Evolutionary conservation across 1,140 invertebrate species (phyloP).

Genomic region (Nasonia vitripennis): DNA sequence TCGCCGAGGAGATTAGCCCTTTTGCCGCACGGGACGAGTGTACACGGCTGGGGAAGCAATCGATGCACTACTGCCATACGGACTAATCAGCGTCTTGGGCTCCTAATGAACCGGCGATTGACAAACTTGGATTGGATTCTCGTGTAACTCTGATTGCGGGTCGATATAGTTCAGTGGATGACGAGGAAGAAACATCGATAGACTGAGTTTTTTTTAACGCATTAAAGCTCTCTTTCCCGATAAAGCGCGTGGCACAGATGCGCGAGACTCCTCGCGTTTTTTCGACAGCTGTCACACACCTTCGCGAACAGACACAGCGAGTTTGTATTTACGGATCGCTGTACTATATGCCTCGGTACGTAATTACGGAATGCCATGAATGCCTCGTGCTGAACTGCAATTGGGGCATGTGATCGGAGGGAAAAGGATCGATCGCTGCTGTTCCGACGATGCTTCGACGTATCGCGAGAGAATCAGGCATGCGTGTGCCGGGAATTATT

Average conservation of each 20-base stretch:
- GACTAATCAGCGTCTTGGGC: not conserved
- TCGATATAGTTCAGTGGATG: not conserved
- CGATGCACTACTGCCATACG: not conserved
- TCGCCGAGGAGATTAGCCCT: too few species aligned
- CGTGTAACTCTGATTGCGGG: not conserved
- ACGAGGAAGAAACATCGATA: too few species aligned
- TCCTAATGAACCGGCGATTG: not conserved
- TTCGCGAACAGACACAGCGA: not conserved
- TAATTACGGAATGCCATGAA: not conserved
- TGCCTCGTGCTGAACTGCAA: not conserved
- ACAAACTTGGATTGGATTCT: slow-evolving; percentile 16
- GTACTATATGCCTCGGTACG: not conserved
- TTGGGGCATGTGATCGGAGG: not conserved
- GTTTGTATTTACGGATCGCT: too few species aligned
- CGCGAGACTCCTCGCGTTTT: not conserved
- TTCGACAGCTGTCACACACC: slow-evolving; percentile 37
- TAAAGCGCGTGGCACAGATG: too few species aligned
- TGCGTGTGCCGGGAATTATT: not conserved
- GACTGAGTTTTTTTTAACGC: too few species aligned
- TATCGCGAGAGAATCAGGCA: too few species aligned
- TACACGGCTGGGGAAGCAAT: not conserved
- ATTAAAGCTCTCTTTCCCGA: too few species aligned
- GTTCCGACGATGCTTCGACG: too few species aligned
- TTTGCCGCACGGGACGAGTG: too few species aligned
- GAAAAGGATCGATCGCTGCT: not conserved